These are phyloP conservation scores for Grapholita molesta DNA, from an alignment of 1,140 invertebrate species.

Conservation along the genomic window DNA sequence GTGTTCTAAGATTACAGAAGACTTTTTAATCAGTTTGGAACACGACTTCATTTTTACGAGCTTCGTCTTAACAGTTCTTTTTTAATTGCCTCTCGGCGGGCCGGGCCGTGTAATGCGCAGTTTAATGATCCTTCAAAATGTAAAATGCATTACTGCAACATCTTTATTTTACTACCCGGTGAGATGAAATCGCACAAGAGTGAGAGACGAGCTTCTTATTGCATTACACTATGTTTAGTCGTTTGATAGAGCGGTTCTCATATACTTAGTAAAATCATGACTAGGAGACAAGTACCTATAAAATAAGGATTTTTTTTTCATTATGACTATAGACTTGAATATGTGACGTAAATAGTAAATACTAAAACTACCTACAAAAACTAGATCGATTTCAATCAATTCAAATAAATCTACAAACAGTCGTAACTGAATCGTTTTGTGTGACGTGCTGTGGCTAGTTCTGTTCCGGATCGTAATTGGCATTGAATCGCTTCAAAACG, in stretches of 20 bases:
- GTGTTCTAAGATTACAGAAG: conserved; percentile 56
- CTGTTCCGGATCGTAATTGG: conserved; percentile 37
- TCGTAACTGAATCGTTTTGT: conserved; percentile 22
- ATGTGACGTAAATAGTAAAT: no score
- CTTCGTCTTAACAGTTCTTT: conserved; percentile 69
- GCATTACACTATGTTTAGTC: neutral
- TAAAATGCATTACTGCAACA: conserved; percentile 71
- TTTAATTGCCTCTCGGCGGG: conserved; percentile 71
- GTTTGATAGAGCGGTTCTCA: neutral
- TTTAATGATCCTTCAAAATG: conserved; percentile 75
- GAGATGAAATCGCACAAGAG: conserved; percentile 30
- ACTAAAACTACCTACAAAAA: neutral
- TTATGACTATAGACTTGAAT: no score
- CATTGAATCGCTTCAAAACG: conserved; percentile 43
- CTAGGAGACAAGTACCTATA: neutral
- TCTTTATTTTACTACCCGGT: conserved; percentile 56
- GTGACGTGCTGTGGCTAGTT: conserved; percentile 26
- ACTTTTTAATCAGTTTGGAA: conserved; percentile 72
- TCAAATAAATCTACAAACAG: conserved; percentile 18
- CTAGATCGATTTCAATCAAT: conserved; percentile 18
- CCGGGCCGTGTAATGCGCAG: conserved; percentile 65
- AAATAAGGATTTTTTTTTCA: no score
- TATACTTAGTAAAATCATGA: neutral
- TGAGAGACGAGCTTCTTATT: neutral
- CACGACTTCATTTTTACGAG: conserved; percentile 72